phyloP scores from a whole-genome alignment of 2,888 invertebrate species.

The Cyclophora albipunctata region DNA sequence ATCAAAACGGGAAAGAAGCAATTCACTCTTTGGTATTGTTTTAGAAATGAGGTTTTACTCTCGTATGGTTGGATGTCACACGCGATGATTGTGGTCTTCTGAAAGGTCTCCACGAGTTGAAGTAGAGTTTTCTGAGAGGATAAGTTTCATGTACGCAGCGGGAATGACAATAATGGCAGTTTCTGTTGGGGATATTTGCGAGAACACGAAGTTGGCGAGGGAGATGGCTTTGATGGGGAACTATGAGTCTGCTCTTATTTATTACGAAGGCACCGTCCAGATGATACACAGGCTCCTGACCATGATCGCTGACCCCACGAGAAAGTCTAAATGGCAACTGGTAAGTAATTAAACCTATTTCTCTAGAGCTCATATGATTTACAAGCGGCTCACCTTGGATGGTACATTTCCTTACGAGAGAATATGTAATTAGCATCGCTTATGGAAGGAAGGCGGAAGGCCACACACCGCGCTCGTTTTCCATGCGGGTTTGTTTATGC shows the following conservation, averaged over 20 bases:
- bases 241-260: conserved; percentile 94
- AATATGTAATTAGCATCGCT: conserved; percentile 51
- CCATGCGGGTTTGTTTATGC: conserved; percentile 19
- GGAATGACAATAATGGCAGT: conserved; percentile 90
- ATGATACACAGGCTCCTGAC: conserved; percentile 90
- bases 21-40: conserved; percentile 28
- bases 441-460: conserved; percentile 56
- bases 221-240: conserved; percentile 97
- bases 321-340: conserved; percentile 93
- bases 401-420: conserved; percentile 59
- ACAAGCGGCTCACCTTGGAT: conserved; percentile 54
- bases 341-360: conserved; percentile 63
- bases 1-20: neutral
- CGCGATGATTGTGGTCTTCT: conserved; percentile 44
- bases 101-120: conserved; percentile 39
- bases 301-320: conserved; percentile 85
- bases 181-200: conserved; percentile 92
- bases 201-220: conserved; percentile 94
- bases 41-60: conserved; percentile 56
- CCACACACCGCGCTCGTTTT: conserved; percentile 37
- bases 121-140: conserved; percentile 44
- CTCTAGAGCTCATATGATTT: conserved; percentile 13
- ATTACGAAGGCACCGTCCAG: conserved; percentile 94
- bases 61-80: conserved; percentile 51
- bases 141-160: conserved; percentile 69